A percentile compares a stretch with the other conserved stretches of the same genome.
These are phyloP conservation scores for Metridium senile DNA, from an alignment of 92 coral and sea anemone species.

Conservation along the genomic window DNA sequence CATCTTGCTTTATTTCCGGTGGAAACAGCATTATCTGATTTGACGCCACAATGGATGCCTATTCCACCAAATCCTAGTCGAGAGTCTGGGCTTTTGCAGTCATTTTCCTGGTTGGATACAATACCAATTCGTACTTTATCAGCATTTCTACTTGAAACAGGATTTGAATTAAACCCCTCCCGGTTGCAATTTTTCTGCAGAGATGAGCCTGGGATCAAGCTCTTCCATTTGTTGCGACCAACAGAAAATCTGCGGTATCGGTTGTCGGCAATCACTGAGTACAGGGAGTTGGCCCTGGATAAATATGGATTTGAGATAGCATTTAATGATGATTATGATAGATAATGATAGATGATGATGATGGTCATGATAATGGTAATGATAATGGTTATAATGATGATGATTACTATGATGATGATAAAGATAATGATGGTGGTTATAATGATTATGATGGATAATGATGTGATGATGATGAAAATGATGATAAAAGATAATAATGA, in stretches of 20 bases:
- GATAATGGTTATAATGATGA: too few relatives aligned
- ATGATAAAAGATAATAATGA: too few relatives aligned
- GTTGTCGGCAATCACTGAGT: slow-evolving; percentile 29
- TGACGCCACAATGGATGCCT: background rate
- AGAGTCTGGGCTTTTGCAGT: slow-evolving; percentile 20
- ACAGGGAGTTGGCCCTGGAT: slow-evolving; percentile 28
- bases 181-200: slow-evolving; percentile 18
- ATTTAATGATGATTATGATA: too few relatives aligned
- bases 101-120: slow-evolving; percentile 11
- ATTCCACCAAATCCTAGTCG: slow-evolving; percentile 30
- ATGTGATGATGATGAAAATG: too few relatives aligned
- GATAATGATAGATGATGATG: too few relatives aligned
- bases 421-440: too few relatives aligned
- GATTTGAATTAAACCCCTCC: slow-evolving; percentile 17
- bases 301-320: background rate
- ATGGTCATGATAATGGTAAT: too few relatives aligned
- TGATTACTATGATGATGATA: too few relatives aligned
- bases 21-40: background rate
- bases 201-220: slow-evolving; percentile 23
- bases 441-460: too few relatives aligned
- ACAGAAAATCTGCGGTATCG: slow-evolving; percentile 16
- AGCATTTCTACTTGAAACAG: background rate
- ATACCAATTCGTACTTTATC: slow-evolving; percentile 19
- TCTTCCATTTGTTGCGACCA: slow-evolving; percentile 27
- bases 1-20: slow-evolving; percentile 19